These are phyloP conservation scores for Scaptodrosophila lebanonensis DNA, from an alignment of 1,140 invertebrate species.

Conservation along the genomic window DNA sequence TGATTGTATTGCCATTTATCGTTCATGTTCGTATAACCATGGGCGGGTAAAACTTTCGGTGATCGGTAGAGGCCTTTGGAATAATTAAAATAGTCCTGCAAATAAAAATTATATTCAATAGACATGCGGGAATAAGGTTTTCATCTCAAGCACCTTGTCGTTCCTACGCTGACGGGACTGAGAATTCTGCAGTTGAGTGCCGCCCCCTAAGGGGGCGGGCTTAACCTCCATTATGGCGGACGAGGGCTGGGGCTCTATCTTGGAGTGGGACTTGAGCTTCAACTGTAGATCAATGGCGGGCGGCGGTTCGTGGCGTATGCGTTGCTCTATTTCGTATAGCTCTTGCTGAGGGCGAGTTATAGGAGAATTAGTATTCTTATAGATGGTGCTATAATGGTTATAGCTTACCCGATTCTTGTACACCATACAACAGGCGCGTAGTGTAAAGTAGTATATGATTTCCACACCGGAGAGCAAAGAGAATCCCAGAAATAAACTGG, in stretches of 20 bases:
- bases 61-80: slow-evolving; percentile 52
- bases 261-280: slow-evolving; percentile 39
- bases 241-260: not conserved
- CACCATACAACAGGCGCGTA: slow-evolving; percentile 82
- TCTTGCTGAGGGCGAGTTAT: too few species aligned
- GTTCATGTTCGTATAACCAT: slow-evolving; percentile 26
- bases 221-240: slow-evolving; percentile 43
- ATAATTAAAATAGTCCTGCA: slow-evolving; percentile 48
- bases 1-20: slow-evolving; percentile 45
- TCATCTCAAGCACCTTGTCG: too few species aligned
- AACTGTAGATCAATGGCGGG: slow-evolving; percentile 60
- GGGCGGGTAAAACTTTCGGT: slow-evolving; percentile 46
- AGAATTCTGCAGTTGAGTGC: not conserved
- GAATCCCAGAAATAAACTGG: slow-evolving; percentile 86
- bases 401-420: slow-evolving; percentile 73
- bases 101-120: not conserved
- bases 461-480: slow-evolving; percentile 85
- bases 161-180: slow-evolving; percentile 31
- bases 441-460: slow-evolving; percentile 84
- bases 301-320: slow-evolving; percentile 57
- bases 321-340: slow-evolving; percentile 65
- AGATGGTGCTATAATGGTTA: too few species aligned
- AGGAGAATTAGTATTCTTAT: too few species aligned
- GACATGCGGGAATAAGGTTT: not conserved
- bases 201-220: slow-evolving; percentile 13